These are phyloP conservation scores for Neocrepidodera transversa DNA, from an alignment of 2,888 invertebrate species.

Conservation along the genomic window DNA sequence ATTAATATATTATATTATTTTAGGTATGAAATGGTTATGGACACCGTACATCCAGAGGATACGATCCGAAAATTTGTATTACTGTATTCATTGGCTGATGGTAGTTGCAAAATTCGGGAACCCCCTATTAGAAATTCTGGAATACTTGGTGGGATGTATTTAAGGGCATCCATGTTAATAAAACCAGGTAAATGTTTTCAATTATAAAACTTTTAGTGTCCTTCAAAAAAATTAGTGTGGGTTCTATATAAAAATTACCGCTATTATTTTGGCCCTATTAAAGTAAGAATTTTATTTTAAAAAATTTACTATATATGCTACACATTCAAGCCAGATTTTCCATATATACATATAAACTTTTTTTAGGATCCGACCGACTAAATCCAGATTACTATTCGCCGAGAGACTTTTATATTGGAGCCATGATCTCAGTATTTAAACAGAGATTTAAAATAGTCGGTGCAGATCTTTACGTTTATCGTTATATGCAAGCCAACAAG, in stretches of 20 bases:
- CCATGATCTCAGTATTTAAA: constrained; percentile 75
- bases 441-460: constrained; percentile 76
- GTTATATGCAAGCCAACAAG: constrained; percentile 76
- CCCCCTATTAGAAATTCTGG: constrained; percentile 77
- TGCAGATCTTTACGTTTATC: constrained; percentile 67
- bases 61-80: constrained; percentile 76
- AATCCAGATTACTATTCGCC: constrained; percentile 80
- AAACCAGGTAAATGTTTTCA: constrained; percentile 64
- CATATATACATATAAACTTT: not conserved
- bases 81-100: constrained; percentile 77
- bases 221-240: no score
- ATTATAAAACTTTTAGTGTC: no score
- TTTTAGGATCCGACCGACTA: constrained; percentile 65
- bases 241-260: no score
- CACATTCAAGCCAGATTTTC: no score
- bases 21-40: constrained; percentile 78
- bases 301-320: no score
- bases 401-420: constrained; percentile 80
- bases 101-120: constrained; percentile 78
- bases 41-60: constrained; percentile 82
- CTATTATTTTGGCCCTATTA: no score
- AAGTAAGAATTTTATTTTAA: no score
- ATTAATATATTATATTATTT: no score
- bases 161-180: constrained; percentile 70
- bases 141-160: constrained; percentile 77